Conservation (phyloP, 2,113 vertebrate species). For the Cricetomys ansorgei region DNA sequence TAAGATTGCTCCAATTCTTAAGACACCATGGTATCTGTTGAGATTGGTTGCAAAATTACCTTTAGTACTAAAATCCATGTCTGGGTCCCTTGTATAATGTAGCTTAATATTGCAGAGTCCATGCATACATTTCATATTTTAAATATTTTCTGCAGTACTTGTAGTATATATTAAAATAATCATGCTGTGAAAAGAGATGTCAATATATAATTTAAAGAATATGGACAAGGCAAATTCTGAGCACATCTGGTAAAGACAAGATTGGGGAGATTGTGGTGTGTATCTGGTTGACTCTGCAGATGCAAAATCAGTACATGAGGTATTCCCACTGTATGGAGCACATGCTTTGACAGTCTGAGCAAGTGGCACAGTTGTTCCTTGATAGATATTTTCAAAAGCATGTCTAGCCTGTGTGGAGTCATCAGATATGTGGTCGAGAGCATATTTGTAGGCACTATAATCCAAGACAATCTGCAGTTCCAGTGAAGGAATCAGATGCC, state of each 20-base stretch:
- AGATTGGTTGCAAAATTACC: neutral
- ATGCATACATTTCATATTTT: neutral
- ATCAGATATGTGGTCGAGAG: neutral
- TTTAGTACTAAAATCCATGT: neutral
- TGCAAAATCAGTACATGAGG: neutral
- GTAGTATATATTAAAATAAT: neutral
- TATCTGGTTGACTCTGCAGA: neutral
- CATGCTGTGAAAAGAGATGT: neutral
- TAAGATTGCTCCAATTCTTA: neutral
- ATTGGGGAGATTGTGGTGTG: neutral
- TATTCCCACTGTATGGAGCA: neutral
- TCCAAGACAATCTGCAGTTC: neutral
- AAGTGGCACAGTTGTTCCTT: neutral
- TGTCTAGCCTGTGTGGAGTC: neutral
- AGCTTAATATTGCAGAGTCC: neutral
- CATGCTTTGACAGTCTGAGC: neutral
- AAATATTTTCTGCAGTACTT: neutral
- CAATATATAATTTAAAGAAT: too few species aligned
- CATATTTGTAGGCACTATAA: neutral
- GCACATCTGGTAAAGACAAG: accelerated
- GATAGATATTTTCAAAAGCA: neutral
- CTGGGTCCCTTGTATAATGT: too few species aligned
- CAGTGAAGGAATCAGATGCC: neutral
- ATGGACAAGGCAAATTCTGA: neutral
- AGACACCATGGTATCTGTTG: neutral